Conservation (phyloP, 2,113 vertebrate species). For the Daboia siamensis region DNA sequence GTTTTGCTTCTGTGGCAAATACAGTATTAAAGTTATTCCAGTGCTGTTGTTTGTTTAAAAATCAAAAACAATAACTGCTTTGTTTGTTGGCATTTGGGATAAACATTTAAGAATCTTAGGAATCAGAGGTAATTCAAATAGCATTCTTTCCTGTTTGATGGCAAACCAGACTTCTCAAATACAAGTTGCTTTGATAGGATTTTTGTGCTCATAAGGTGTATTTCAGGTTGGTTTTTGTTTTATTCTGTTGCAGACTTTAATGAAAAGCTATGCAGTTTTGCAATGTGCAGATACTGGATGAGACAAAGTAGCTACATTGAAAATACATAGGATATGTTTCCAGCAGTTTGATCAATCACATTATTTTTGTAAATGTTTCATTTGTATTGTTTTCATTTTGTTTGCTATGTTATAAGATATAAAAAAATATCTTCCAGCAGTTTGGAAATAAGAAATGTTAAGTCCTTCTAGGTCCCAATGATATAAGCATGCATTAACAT, state of each 20-base stretch:
- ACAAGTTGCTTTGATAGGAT: constrained; percentile 31
- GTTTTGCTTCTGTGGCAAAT: constrained; percentile 5
- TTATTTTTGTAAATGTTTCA: constrained; percentile 31
- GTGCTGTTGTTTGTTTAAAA: background rate
- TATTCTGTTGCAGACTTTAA: constrained; percentile 23
- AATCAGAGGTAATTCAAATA: constrained; percentile 55
- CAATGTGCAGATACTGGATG: constrained; percentile 1
- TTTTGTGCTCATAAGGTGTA: constrained; percentile 26
- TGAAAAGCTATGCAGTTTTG: constrained; percentile 8
- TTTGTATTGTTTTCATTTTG: constrained; percentile 45
- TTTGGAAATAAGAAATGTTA: constrained; percentile 28
- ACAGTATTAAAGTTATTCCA: background rate
- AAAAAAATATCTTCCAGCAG: constrained; percentile 25
- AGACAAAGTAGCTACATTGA: constrained; percentile 37
- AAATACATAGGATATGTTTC: background rate
- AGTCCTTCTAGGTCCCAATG: background rate
- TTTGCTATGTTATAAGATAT: constrained; percentile 35
- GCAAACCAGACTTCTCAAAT: constrained; percentile 25
- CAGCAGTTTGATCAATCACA: constrained; percentile 15
- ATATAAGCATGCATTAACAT: background rate
- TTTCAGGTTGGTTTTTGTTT: constrained; percentile 36
- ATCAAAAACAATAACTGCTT: background rate
- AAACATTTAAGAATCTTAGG: constrained; percentile 32
- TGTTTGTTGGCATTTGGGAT: constrained; percentile 30
- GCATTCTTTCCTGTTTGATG: constrained; percentile 45